A percentile compares a stretch with the other conserved stretches of the same genome.
phyloP scores from a whole-genome alignment of 2,113 vertebrate species.

The Nannospalax galili region DNA sequence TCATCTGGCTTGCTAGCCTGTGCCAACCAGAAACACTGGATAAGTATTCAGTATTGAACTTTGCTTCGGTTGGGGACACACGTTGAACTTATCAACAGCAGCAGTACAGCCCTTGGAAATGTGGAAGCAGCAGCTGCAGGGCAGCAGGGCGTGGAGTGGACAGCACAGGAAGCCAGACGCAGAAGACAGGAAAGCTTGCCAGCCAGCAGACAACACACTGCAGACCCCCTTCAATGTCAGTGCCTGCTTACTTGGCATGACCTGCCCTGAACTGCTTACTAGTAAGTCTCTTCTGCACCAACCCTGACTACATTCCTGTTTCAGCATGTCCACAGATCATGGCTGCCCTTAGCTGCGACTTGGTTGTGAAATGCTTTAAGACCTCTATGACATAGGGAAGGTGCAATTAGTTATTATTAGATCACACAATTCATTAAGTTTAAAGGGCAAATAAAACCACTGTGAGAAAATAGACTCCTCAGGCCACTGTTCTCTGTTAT shows the following conservation, averaged over 20 bases:
- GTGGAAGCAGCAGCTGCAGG: background rate
- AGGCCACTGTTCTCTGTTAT: background rate
- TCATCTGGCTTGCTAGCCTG: background rate
- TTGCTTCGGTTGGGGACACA: background rate
- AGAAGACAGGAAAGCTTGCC: background rate
- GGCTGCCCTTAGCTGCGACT: conserved; percentile 78
- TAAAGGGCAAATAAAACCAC: conserved; percentile 76
- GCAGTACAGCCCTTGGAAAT: background rate
- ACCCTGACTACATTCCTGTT: conserved; percentile 73
- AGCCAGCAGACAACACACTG: conserved; percentile 16
- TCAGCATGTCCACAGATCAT: conserved; percentile 78
- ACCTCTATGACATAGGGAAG: conserved; percentile 80
- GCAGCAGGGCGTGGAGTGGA: background rate
- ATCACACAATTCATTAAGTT: conserved; percentile 74
- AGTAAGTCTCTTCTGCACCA: conserved; percentile 68
- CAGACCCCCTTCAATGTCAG: conserved; percentile 44
- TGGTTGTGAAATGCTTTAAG: conserved; percentile 82
- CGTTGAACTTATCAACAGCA: conserved; percentile 41
- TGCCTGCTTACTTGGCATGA: background rate
- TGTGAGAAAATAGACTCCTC: conserved; percentile 68
- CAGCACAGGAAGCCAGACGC: background rate
- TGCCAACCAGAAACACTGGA: conserved; percentile 4
- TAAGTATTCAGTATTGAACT: conserved; percentile 55
- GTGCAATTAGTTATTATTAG: conserved; percentile 79
- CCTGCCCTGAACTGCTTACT: background rate